Base-by-base conservation (phyloP, 1,140 invertebrate genomes). In the Drosophila bifasciata region DNA sequence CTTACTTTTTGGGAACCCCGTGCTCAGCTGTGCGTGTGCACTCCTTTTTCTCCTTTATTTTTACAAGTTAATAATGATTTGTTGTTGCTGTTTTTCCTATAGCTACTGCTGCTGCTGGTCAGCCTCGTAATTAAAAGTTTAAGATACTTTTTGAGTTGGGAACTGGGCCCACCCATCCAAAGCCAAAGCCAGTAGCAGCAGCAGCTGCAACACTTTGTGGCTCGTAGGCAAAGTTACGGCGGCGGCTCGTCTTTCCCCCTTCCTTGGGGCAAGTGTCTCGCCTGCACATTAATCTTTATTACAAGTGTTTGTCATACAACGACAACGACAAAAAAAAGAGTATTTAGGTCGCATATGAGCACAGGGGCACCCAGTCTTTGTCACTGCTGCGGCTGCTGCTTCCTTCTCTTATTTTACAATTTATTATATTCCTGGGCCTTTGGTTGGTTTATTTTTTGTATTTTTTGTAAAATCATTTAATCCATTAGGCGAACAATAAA, bases 401-500 rank as follows among this genome's bases (percentile, higher is more conserved):
- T 28, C 41, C 40, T 48, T 64, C 73, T 83, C 71, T 86, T 88
- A 86, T 88, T 88, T 88, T 76, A 69, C 83, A 88, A 88, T 88
- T 88, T 88, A 88, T 88, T 88, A 88, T 78, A 68, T 86, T 78
- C 68, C 57, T 68, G 58, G 53, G 79, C 55, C 55, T 58, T 78
- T 60, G 5, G 53, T 64, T 50, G 46, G 0, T 66, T 36, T 50
- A 5, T 28, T 51, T 44, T 40, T 43, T n/a, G n/a, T n/a, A n/a
- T 28, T 43, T 78, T 79, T 72, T 88, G 83, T 76, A 89, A 83
- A 88, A 88, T 88, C 83, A 88, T 76, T 88, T 88, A 88, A 88
- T 88, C 83, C 83, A 88, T 88, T 88, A 88, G 83, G 84, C 83
- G 72, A 89, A 88, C 78, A 88, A 88, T 88, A 88, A 88, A 88